phyloP scores from a whole-genome alignment of 2,797 vertebrate genomes.

The Percopsis omiscomaycus region DNA sequence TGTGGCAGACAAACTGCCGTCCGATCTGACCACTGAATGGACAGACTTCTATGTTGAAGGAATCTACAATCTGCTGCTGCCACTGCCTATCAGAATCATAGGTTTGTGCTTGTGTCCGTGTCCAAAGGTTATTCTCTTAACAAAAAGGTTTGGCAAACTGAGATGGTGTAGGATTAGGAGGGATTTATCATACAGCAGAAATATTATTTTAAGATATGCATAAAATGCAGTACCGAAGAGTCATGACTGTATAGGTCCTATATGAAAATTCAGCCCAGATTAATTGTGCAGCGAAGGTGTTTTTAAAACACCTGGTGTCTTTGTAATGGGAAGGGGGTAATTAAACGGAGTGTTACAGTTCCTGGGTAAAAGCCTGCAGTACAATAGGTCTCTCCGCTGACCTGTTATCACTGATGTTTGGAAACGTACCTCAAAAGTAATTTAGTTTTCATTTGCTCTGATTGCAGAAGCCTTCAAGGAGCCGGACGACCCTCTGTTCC shows the following conservation, averaged over 20 bases:
- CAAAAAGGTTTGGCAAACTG: no score
- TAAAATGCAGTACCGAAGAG: no score
- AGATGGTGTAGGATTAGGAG: no score
- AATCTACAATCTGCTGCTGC: slow-evolving; percentile 88
- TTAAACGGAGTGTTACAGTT: no score
- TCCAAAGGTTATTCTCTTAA: background rate
- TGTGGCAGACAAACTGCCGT: slow-evolving; percentile 77
- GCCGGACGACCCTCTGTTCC: slow-evolving; percentile 82
- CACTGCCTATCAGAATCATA: slow-evolving; percentile 86
- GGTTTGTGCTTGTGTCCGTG: slow-evolving; percentile 67
- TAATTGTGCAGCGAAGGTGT: no score
- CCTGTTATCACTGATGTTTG: background rate
- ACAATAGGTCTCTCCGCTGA: background rate
- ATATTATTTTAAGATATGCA: no score
- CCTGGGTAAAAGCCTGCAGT: no score
- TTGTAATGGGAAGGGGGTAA: no score
- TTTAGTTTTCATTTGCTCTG: slow-evolving; percentile 17
- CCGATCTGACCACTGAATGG: slow-evolving; percentile 87
- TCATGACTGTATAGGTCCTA: no score
- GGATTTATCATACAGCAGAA: no score
- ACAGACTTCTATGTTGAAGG: slow-evolving; percentile 92
- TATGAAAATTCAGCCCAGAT: no score
- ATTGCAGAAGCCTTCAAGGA: slow-evolving; percentile 80
- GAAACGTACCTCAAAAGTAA: background rate
- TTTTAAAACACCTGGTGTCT: no score